A percentile compares a stretch with the other conserved stretches of the same genome.
These are phyloP conservation scores for Vanessa cardui DNA, from an alignment of 2,888 invertebrate species.

Conservation along the genomic window DNA sequence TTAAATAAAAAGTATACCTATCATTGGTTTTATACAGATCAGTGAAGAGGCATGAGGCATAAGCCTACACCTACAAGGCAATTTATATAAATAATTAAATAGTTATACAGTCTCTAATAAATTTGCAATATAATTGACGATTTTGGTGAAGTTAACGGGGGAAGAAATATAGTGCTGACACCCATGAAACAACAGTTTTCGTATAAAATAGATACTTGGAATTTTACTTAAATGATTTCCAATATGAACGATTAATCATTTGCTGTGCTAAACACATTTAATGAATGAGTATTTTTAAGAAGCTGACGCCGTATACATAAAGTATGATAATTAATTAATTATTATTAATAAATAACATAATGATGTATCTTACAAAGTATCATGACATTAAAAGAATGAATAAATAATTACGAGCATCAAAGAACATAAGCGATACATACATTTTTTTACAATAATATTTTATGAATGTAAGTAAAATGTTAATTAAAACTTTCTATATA, in stretches of 20 bases:
- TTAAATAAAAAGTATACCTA: background rate
- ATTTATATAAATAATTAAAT: background rate
- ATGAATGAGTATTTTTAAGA: no score
- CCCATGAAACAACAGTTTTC: no score
- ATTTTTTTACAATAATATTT: background rate
- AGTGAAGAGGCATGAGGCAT: background rate
- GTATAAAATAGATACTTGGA: no score
- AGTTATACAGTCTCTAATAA: background rate
- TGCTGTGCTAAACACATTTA: no score
- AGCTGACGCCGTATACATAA: no score
- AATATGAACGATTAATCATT: no score
- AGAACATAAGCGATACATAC: background rate
- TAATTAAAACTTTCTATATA: slow-evolving; percentile 25
- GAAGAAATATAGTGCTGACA: no score
- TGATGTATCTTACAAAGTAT: background rate
- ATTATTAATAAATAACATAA: no score
- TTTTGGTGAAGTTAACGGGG: no score
- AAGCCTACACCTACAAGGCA: background rate
- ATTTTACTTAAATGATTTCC: no score
- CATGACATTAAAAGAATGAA: background rate
- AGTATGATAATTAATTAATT: no score
- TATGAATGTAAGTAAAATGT: slow-evolving; percentile 1
- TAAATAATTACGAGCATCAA: background rate
- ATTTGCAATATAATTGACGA: background rate
- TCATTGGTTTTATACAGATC: background rate